Evolutionary conservation across 2,797 vertebrate species (phyloP).

Genomic region (Steatocranus sp.): DNA sequence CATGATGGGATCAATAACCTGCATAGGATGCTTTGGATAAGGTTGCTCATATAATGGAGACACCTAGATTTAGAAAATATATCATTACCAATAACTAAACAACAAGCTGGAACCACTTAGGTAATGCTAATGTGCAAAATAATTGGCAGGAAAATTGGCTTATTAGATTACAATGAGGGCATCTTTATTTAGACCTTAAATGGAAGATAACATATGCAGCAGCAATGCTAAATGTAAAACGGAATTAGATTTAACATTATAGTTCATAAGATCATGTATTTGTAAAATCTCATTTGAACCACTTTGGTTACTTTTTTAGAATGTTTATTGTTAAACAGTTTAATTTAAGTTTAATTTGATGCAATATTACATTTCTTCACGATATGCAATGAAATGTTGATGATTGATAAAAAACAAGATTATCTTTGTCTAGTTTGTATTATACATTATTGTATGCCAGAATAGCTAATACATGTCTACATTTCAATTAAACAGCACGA

Average conservation of each 20-base stretch:
- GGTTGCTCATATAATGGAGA: slow-evolving; percentile 22
- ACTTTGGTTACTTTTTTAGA: neutral
- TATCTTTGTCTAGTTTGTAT: neutral
- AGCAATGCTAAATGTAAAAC: neutral
- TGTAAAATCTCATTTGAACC: neutral
- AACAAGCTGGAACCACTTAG: slow-evolving; percentile 7
- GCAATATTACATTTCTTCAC: neutral
- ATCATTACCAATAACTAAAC: slow-evolving; percentile 6
- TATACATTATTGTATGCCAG: neutral
- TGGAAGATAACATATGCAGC: neutral
- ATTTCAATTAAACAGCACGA: neutral
- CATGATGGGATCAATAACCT: slow-evolving; percentile 58
- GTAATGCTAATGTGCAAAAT: slow-evolving; percentile 12
- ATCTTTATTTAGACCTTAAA: neutral
- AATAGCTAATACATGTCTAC: neutral
- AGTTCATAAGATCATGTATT: neutral
- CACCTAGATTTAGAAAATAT: slow-evolving; percentile 1
- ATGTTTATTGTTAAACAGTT: neutral
- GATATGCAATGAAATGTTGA: neutral
- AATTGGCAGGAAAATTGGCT: slow-evolving; percentile 13
- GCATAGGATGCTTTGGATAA: slow-evolving; percentile 13
- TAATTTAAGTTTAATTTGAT: neutral
- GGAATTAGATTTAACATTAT: neutral
- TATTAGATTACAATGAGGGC: slow-evolving; percentile 4
- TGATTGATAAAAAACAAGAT: neutral